Evolutionary conservation across 2,797 vertebrate species (phyloP), one percentile per base, ranked within the genome.

Genomic region (Lepilemur septentrionalis): DNA sequence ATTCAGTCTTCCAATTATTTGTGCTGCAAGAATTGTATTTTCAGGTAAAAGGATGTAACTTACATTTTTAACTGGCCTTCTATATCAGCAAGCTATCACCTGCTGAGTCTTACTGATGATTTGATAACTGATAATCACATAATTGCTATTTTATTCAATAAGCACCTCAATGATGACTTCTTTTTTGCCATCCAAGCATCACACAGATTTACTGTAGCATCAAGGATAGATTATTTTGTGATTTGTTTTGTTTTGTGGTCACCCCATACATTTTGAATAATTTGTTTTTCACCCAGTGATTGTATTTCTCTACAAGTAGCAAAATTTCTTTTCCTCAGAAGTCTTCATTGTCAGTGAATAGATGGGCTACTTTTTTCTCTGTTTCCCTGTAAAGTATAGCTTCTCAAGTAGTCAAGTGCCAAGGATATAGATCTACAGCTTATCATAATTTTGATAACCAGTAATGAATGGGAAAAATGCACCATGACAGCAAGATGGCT

Each of bases 21-120:
- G 43, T 85, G 52, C 28, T 88, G 61, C 95, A 79, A 46, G 30
- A 82, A 96, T 92, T 89, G 15, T 35, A 69, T 97, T 95, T 96
- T 17, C 48, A 78, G 41, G 38, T 59, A 46, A 92, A 93, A 91
- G 17, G 9, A 61, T 72, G 88, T 52, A 91, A 85, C 14, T 61
- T 69, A 14, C 15, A 14, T 79, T 92, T 85, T 86, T 65, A 95
- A 69, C 9, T 85, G 46, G 43, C 32, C 17, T 91, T 11, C 14
- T 22, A 4, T 81, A 55, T 95, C 61, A 50, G 5, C n/a, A 95
- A 85, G 75, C n/a, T 79, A 48, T 41, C 63, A 82, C 10, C 22
- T 94, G 9, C 14, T 85, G 38, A 70, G 17, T 90, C 38, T 95
- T 69, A 80, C 7, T 63, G 32, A 61, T 96, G 57, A 30, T 90